Evolutionary conservation across 2,888 invertebrate species (phyloP).

Genomic region (Orgyia antiqua): DNA sequence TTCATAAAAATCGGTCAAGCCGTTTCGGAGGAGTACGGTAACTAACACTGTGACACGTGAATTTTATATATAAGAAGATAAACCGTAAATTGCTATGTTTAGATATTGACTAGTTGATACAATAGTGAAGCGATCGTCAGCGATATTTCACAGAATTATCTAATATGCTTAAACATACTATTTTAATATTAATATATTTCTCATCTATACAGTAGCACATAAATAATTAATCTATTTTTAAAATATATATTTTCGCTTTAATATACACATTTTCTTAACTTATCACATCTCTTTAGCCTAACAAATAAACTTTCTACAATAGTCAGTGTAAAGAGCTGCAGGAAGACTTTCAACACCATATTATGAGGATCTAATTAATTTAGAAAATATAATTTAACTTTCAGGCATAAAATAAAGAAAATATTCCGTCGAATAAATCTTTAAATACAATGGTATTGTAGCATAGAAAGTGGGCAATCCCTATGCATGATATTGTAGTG

Average conservation of each 20-base stretch:
- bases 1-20: too few relatives aligned
- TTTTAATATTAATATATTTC: slow-evolving; percentile 42
- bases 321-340: slow-evolving; percentile 79
- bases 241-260: slow-evolving; percentile 50
- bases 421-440: too few relatives aligned
- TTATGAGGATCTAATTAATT: slow-evolving; percentile 19
- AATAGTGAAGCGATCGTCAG: slow-evolving; percentile 30
- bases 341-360: slow-evolving; percentile 72
- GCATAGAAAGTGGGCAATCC: too few relatives aligned
- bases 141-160: slow-evolving; percentile 21
- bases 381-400: slow-evolving; percentile 18
- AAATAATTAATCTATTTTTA: slow-evolving; percentile 50
- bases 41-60: too few relatives aligned
- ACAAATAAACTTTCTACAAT: slow-evolving; percentile 68
- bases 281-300: slow-evolving; percentile 75
- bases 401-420: too few relatives aligned
- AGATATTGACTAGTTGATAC: too few relatives aligned
- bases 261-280: slow-evolving; percentile 62
- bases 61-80: too few relatives aligned
- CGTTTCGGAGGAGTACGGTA: too few relatives aligned
- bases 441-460: too few relatives aligned
- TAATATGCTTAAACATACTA: slow-evolving; percentile 40
- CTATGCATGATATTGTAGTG: too few relatives aligned
- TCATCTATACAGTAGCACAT: slow-evolving; percentile 59
- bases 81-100: too few relatives aligned